phyloP scores from a whole-genome alignment of 2,797 vertebrate genomes.

The Sciaenops ocellatus region DNA sequence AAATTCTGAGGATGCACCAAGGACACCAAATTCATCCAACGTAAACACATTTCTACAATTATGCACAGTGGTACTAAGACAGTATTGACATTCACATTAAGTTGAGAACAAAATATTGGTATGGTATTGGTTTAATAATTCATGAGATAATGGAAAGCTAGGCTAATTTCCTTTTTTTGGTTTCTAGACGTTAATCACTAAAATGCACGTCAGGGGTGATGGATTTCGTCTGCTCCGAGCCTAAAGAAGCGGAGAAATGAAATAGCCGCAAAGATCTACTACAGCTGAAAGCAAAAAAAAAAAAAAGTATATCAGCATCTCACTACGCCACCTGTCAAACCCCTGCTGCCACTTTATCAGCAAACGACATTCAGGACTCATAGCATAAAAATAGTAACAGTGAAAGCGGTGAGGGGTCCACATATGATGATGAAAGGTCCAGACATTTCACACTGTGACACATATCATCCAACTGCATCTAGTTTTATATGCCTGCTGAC shows the following conservation, averaged over 20 bases:
- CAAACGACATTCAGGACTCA: conserved; percentile 3
- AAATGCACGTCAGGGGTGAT: background rate
- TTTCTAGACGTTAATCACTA: background rate
- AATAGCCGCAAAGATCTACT: background rate
- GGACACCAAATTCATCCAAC: background rate
- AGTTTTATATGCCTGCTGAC: conserved; percentile 8
- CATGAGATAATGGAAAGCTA: conserved; percentile 1
- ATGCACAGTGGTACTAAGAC: background rate
- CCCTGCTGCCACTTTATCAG: background rate
- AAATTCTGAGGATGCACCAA: conserved; percentile 5
- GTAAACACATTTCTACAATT: background rate
- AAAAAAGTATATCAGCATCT: background rate
- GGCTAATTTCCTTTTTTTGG: background rate
- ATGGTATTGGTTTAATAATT: conserved; percentile 20
- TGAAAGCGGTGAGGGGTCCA: conserved; percentile 21
- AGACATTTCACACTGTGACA: conserved; percentile 12
- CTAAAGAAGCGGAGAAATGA: background rate
- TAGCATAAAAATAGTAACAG: background rate
- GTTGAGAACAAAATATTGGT: background rate
- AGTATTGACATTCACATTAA: background rate
- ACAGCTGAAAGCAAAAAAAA: background rate
- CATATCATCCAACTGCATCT: conserved; percentile 2
- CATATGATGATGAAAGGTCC: conserved; percentile 20
- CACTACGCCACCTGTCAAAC: background rate
- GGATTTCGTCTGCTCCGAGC: background rate